Evolutionary conservation across 2,888 invertebrate genomes (phyloP).

Genomic region (Aromia moschata): DNA sequence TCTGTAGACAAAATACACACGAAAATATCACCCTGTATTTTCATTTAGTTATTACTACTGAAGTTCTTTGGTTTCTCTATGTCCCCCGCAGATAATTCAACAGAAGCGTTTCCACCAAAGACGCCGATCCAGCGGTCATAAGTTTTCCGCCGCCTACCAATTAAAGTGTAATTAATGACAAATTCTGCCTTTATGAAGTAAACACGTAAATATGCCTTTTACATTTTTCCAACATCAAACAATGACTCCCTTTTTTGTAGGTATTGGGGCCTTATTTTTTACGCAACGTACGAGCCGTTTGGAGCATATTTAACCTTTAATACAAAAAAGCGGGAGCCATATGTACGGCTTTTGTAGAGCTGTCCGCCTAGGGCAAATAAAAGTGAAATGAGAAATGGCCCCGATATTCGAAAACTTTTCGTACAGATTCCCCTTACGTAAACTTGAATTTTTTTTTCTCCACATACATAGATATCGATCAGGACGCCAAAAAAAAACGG

Average conservation of each 20-base stretch:
- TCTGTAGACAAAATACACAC: too few relatives aligned
- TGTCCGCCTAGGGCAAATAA: slow-evolving; percentile 20
- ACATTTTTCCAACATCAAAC: slow-evolving; percentile 24
- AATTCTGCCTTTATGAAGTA: too few relatives aligned
- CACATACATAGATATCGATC: slow-evolving; percentile 12
- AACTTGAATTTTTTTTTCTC: slow-evolving; percentile 11
- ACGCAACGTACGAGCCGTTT: slow-evolving; percentile 15
- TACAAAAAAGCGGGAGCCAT: slow-evolving; percentile 19
- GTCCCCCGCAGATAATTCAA: too few relatives aligned
- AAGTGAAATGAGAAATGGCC: slow-evolving; percentile 26
- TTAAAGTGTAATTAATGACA: too few relatives aligned
- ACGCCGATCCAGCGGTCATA: too few relatives aligned
- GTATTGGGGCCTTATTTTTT: slow-evolving; percentile 14
- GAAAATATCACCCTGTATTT: too few relatives aligned
- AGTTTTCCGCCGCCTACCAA: too few relatives aligned
- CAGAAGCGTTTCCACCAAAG: too few relatives aligned
- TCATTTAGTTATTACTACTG: too few relatives aligned
- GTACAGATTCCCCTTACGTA: slow-evolving; percentile 19
- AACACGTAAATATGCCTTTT: not conserved
- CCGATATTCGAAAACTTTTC: slow-evolving; percentile 25
- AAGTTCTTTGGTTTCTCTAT: too few relatives aligned
- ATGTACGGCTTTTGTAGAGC: slow-evolving; percentile 20
- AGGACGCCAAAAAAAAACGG: not conserved
- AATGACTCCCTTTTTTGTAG: slow-evolving; percentile 17
- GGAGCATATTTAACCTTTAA: slow-evolving; percentile 18